Evolutionary conservation across 2,797 vertebrate species (phyloP).

Genomic region (Microctenopoma stevenorrisi): DNA sequence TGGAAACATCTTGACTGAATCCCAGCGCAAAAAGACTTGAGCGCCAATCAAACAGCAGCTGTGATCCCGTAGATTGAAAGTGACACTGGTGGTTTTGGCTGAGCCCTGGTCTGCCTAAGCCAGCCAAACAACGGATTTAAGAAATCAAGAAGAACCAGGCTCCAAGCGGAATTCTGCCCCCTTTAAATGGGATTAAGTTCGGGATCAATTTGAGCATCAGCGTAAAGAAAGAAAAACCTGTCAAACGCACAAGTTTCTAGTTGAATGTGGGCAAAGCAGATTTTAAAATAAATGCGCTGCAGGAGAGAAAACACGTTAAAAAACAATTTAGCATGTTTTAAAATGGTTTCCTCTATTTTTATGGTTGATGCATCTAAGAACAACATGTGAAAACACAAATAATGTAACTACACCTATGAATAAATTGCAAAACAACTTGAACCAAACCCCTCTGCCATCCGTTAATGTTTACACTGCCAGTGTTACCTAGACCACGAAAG

Average conservation of each 20-base stretch:
- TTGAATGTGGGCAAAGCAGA: constrained; percentile 18
- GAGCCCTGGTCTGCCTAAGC: constrained; percentile 38
- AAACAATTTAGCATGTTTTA: constrained; percentile 13
- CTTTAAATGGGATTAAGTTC: constrained; percentile 42
- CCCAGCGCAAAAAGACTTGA: constrained; percentile 31
- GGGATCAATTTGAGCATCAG: constrained; percentile 50
- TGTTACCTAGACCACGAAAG: constrained; percentile 7
- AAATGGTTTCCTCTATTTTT: too few relatives aligned
- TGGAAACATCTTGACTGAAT: constrained; percentile 75
- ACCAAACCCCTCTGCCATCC: neutral
- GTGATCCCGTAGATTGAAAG: constrained; percentile 60
- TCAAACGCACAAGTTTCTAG: constrained; percentile 24
- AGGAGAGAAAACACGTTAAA: neutral
- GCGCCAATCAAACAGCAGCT: constrained; percentile 54
- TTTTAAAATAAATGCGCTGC: neutral
- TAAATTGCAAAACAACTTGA: neutral
- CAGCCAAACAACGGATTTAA: constrained; percentile 58
- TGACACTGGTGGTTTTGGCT: constrained; percentile 70
- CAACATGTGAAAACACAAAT: too few relatives aligned
- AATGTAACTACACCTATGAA: too few relatives aligned
- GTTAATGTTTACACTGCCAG: neutral
- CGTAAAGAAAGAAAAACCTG: constrained; percentile 42
- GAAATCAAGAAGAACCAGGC: constrained; percentile 38
- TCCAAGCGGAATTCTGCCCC: constrained; percentile 39
- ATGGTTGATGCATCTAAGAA: too few relatives aligned